phyloP scores from a whole-genome alignment of 2,113 vertebrate genomes.

The Stigmatopora argus region DNA sequence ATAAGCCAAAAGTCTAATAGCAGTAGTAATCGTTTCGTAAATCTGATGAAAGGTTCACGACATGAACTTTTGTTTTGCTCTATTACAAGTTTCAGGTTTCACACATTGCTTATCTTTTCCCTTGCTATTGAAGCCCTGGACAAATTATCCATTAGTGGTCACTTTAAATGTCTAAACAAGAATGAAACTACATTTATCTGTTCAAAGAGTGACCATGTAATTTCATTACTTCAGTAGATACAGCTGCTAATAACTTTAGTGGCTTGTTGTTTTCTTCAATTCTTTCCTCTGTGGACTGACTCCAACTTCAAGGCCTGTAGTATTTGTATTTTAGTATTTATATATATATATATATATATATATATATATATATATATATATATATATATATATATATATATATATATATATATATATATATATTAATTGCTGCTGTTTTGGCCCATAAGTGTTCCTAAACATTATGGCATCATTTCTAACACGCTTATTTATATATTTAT shows the following conservation, averaged over 20 bases:
- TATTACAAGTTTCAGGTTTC: neutral
- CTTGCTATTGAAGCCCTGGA: slow-evolving; percentile 6
- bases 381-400: too few relatives aligned
- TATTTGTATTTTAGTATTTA: neutral
- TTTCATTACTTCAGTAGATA: slow-evolving; percentile 30
- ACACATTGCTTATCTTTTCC: neutral
- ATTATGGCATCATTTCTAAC: slow-evolving; percentile 49
- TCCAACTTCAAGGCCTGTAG: slow-evolving; percentile 21
- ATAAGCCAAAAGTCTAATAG: too few relatives aligned
- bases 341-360: too few relatives aligned
- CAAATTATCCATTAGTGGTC: slow-evolving; percentile 10
- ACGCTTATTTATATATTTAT: too few relatives aligned
- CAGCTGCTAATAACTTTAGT: slow-evolving; percentile 29
- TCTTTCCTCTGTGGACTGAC: slow-evolving; percentile 8
- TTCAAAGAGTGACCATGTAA: slow-evolving; percentile 27
- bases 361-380: too few relatives aligned
- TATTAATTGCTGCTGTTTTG: slow-evolving; percentile 3
- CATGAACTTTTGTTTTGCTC: neutral
- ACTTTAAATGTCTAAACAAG: slow-evolving; percentile 31
- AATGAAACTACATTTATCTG: slow-evolving; percentile 39
- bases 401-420: too few relatives aligned
- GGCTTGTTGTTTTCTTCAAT: slow-evolving; percentile 24
- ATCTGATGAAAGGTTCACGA: neutral
- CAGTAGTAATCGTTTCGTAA: too few relatives aligned
- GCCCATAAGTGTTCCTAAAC: slow-evolving; percentile 48